Percentiles rank a stretch among this genome's conserved stretches.
phyloP scores from a whole-genome alignment of 2,888 invertebrate species.

The Cyclophora punctaria region DNA sequence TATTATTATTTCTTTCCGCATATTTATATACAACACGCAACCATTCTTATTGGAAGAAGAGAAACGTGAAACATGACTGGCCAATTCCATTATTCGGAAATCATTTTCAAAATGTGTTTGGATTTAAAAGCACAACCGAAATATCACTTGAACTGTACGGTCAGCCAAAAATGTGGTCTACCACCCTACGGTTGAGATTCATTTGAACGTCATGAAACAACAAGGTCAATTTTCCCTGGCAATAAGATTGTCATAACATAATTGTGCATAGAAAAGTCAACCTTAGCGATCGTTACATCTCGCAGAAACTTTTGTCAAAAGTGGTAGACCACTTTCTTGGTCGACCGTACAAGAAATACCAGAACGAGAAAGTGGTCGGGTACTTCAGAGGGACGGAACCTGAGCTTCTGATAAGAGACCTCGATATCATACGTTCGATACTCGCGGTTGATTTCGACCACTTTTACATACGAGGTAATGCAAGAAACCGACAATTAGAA shows the following conservation, averaged over 20 bases:
- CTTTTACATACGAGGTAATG: conserved; percentile 43
- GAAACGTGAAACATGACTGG: conserved; percentile 42
- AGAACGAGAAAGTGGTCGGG: conserved; percentile 49
- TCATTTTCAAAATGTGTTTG: conserved; percentile 32
- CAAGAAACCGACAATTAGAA: conserved; percentile 41
- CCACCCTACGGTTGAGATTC: too few relatives aligned
- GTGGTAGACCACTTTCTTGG: too few relatives aligned
- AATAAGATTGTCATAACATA: too few relatives aligned
- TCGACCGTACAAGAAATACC: conserved; percentile 43
- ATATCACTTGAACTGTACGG: too few relatives aligned
- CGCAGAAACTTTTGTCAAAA: too few relatives aligned
- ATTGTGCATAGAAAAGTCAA: too few relatives aligned
- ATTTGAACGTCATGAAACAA: too few relatives aligned
- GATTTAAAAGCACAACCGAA: conserved; percentile 31
- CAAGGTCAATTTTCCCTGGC: too few relatives aligned
- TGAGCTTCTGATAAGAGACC: conserved; percentile 43
- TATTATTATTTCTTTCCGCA: conserved; percentile 19
- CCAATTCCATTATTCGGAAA: conserved; percentile 47
- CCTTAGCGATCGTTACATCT: too few relatives aligned
- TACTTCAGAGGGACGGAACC: conserved; percentile 42
- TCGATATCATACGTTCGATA: conserved; percentile 38
- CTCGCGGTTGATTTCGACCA: conserved; percentile 40
- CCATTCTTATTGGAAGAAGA: conserved; percentile 42
- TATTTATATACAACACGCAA: conserved; percentile 41
- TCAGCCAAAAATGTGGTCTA: too few relatives aligned